Evolutionary conservation across 2,797 vertebrate genomes (phyloP).

Genomic region (Myotis myotis): DNA sequence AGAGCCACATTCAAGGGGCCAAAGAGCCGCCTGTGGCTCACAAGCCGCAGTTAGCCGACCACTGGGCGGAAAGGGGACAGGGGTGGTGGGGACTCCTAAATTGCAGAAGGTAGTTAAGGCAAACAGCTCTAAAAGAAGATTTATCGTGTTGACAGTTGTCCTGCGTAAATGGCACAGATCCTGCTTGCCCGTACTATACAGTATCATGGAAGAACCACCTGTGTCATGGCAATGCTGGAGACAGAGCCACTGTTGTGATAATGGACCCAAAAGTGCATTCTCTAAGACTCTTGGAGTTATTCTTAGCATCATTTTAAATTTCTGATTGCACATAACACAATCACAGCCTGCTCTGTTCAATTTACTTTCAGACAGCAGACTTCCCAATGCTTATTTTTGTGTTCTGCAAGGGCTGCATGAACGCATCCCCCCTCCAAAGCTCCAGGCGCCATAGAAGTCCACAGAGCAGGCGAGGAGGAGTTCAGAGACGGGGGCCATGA

Average conservation of each 20-base stretch:
- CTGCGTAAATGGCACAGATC: background rate
- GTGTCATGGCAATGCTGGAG: background rate
- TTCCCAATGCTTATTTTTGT: conserved; percentile 5
- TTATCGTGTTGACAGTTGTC: background rate
- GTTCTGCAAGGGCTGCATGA: background rate
- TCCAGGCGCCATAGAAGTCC: background rate
- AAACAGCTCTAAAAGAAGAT: background rate
- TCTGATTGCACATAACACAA: conserved; percentile 37
- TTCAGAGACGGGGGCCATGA: background rate
- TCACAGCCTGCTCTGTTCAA: conserved; percentile 4
- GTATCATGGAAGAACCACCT: background rate
- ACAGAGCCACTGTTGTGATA: background rate
- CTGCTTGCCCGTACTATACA: background rate
- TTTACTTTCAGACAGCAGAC: conserved; percentile 46
- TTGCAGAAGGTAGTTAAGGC: background rate
- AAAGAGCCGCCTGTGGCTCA: too few relatives aligned
- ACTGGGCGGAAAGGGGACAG: background rate
- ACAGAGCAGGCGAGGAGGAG: background rate
- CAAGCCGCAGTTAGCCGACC: too few relatives aligned
- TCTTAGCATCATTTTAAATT: conserved; percentile 28
- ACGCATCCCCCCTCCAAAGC: background rate
- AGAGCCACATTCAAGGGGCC: too few relatives aligned
- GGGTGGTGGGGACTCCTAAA: background rate
- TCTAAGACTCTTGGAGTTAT: background rate
- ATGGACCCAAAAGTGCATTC: background rate